phyloP scores from a whole-genome alignment of 2,797 vertebrate genomes.

The Tiaroga cobitis region DNA sequence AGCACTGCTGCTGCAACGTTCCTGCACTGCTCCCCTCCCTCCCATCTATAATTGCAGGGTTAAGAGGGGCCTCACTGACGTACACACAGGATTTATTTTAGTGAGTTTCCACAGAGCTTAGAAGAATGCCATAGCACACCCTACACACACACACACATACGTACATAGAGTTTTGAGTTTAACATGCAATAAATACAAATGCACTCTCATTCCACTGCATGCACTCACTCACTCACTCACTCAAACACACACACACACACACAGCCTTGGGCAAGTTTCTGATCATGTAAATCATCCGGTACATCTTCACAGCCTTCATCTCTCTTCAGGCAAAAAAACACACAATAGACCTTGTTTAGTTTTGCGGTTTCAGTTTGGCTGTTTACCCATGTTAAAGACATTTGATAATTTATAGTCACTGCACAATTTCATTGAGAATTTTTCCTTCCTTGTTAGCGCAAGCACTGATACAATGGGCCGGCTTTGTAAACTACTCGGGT shows the following conservation, averaged over 20 bases:
- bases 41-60: slow-evolving; percentile 80
- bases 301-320: slow-evolving; percentile 55
- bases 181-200: slow-evolving; percentile 54
- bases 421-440: slow-evolving; percentile 20
- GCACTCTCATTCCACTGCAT: slow-evolving; percentile 42
- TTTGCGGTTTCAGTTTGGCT: slow-evolving; percentile 37
- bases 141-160: slow-evolving; percentile 54
- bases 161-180: slow-evolving; percentile 53
- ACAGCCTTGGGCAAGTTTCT: slow-evolving; percentile 63
- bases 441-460: slow-evolving; percentile 28
- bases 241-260: slow-evolving; percentile 34
- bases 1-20: slow-evolving; percentile 69
- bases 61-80: slow-evolving; percentile 81
- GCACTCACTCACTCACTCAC: slow-evolving; percentile 17
- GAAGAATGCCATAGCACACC: slow-evolving; percentile 79
- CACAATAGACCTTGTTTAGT: slow-evolving; percentile 57
- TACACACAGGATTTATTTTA: slow-evolving; percentile 84
- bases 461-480: slow-evolving; percentile 11
- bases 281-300: slow-evolving; percentile 72
- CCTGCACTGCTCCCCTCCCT: slow-evolving; percentile 68
- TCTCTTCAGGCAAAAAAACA: slow-evolving; percentile 50
- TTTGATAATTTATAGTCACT: slow-evolving; percentile 38
- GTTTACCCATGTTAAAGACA: slow-evolving; percentile 18
- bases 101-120: slow-evolving; percentile 85
- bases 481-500: slow-evolving; percentile 11